These are phyloP conservation scores for Typhlichthys subterraneus DNA, from an alignment of 2,797 vertebrate genomes.

Conservation along the genomic window DNA sequence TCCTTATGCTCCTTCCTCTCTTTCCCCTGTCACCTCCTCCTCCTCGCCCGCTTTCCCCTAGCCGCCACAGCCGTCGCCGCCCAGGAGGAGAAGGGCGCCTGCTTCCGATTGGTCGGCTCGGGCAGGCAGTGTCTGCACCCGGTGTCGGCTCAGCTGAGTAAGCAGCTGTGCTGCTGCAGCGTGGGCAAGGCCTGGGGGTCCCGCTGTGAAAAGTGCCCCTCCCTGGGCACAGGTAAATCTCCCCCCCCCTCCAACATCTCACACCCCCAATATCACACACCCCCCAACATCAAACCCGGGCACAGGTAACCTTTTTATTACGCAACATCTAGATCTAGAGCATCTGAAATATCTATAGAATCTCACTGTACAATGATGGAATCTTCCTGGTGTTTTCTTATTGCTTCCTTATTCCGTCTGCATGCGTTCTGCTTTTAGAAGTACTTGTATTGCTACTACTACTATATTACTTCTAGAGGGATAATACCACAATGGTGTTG, in stretches of 20 bases:
- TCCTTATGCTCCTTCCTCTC: conserved; percentile 44
- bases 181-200: conserved; percentile 99
- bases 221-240: conserved; percentile 93
- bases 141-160: conserved; percentile 94
- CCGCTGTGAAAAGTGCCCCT: conserved; percentile 92
- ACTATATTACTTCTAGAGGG: conserved; percentile 29
- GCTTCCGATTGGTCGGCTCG: conserved; percentile 93
- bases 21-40: conserved; percentile 45
- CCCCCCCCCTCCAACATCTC: too few species aligned
- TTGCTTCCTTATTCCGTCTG: conserved; percentile 15
- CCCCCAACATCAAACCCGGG: conserved; percentile 69
- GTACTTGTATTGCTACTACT: conserved; percentile 1
- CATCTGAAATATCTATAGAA: too few species aligned
- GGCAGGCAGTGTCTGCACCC: conserved; percentile 95
- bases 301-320: conserved; percentile 85
- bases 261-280: too few species aligned
- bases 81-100: conserved; percentile 94
- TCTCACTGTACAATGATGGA: too few species aligned
- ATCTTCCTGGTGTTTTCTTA: too few species aligned
- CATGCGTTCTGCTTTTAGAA: conserved; percentile 46
- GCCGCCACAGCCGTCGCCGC: conserved; percentile 82
- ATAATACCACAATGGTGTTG: background rate
- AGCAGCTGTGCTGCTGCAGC: conserved; percentile 98
- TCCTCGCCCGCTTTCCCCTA: conserved; percentile 81
- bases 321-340: too few species aligned